phyloP scores from a whole-genome alignment of 2,797 vertebrate genomes.

The Sebastes melanostomus region DNA sequence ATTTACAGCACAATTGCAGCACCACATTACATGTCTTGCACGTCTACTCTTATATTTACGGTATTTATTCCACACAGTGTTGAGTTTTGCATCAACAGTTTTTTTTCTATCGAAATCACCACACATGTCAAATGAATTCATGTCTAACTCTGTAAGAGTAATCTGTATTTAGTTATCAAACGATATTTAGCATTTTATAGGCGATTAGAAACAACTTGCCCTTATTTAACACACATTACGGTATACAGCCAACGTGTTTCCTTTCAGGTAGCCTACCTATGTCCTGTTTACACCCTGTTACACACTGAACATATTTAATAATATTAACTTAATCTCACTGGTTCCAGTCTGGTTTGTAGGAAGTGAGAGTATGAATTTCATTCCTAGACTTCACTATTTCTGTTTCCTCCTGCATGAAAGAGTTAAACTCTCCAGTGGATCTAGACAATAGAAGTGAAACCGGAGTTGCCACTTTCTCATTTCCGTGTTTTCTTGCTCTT shows the following conservation, averaged over 20 bases:
- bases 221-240: not conserved
- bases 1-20: not conserved
- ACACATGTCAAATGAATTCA: not conserved
- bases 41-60: not conserved
- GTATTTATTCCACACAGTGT: not conserved
- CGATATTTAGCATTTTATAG: not conserved
- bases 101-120: too few relatives aligned
- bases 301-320: too few relatives aligned
- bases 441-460: conserved; percentile 35
- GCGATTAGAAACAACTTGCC: not conserved
- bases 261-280: too few relatives aligned
- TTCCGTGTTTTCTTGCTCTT: conserved; percentile 8
- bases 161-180: too few relatives aligned
- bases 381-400: not conserved
- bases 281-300: too few relatives aligned
- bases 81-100: not conserved
- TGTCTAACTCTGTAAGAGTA: too few relatives aligned
- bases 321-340: too few relatives aligned
- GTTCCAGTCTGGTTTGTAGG: not conserved
- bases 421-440: not conserved
- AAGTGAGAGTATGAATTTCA: too few relatives aligned
- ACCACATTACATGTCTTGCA: not conserved
- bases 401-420: not conserved
- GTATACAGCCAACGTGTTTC: not conserved
- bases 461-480: not conserved